Evolutionary conservation across 2,888 invertebrate genomes (phyloP).

Genomic region (Caenorhabditis sinica): DNA sequence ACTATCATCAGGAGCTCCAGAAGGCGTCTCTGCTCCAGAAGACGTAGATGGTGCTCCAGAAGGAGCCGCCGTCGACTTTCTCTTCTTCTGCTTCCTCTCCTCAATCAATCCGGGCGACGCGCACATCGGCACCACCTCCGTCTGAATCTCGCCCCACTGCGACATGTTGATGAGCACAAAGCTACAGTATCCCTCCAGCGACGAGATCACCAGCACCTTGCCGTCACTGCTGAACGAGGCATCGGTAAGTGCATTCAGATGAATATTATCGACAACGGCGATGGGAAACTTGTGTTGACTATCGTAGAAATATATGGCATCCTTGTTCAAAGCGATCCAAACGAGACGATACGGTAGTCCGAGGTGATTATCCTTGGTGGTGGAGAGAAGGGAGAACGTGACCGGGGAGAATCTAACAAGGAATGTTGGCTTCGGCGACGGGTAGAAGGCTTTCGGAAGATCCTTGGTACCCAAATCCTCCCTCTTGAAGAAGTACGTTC

Average conservation of each 20-base stretch:
- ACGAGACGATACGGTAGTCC: constrained; percentile 90
- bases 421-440: constrained; percentile 88
- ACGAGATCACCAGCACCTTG: constrained; percentile 89
- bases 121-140: constrained; percentile 42
- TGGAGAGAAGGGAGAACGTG: constrained; percentile 84
- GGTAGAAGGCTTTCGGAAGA: constrained; percentile 62
- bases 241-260: constrained; percentile 92
- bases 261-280: constrained; percentile 90
- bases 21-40: not conserved
- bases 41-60: too few species aligned
- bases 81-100: constrained; percentile 61
- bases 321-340: constrained; percentile 93
- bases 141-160: constrained; percentile 65
- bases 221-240: constrained; percentile 93
- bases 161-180: constrained; percentile 88
- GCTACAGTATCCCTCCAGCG: constrained; percentile 94
- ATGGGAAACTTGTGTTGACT: constrained; percentile 91
- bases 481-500: constrained; percentile 87
- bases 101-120: constrained; percentile 57
- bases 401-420: constrained; percentile 91
- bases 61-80: constrained; percentile 31
- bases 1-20: constrained; percentile 15
- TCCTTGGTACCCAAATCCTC: constrained; percentile 85
- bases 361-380: constrained; percentile 68
- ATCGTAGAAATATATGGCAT: constrained; percentile 90